Conservation (phyloP, 2,113 vertebrate species). For the Bujurquina vittata region DNA sequence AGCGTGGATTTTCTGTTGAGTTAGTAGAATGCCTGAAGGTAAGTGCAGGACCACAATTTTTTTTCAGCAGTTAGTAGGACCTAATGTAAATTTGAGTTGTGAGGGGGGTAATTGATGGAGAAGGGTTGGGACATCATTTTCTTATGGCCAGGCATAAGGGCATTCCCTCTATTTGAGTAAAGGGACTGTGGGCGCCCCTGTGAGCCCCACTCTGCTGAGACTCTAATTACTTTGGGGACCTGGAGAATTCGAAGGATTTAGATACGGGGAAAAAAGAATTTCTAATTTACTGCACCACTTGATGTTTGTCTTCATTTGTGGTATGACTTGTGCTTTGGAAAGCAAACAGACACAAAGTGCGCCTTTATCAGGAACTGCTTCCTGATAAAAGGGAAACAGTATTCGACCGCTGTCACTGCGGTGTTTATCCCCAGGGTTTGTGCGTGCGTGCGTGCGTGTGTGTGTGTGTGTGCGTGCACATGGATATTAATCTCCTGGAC, state of each 20-base stretch:
- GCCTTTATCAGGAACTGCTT: constrained; percentile 66
- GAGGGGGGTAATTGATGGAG: constrained; percentile 70
- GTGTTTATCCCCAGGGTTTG: constrained; percentile 72
- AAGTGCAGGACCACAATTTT: constrained; percentile 23
- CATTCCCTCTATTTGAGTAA: constrained; percentile 76
- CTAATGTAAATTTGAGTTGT: constrained; percentile 64
- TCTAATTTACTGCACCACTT: constrained; percentile 83
- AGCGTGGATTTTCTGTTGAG: constrained; percentile 45
- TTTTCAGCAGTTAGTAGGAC: constrained; percentile 29
- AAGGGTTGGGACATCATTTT: constrained; percentile 72
- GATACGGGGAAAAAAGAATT: constrained; percentile 70
- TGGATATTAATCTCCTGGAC: constrained; percentile 80
- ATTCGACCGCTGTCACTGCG: constrained; percentile 76
- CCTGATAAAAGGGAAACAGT: constrained; percentile 82
- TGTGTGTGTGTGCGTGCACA: not conserved
- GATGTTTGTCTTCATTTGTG: constrained; percentile 82
- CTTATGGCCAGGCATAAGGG: constrained; percentile 55
- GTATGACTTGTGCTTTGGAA: constrained; percentile 64
- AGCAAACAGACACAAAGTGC: constrained; percentile 75
- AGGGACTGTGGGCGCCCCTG: constrained; percentile 66
- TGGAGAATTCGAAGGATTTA: constrained; percentile 85
- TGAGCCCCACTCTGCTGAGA: constrained; percentile 77
- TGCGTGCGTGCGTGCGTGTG: constrained; percentile 41
- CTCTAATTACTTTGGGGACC: constrained; percentile 86
- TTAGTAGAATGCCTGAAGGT: constrained; percentile 31